Conservation (phyloP, 2,888 invertebrate genomes). For the Heliconius sara region DNA sequence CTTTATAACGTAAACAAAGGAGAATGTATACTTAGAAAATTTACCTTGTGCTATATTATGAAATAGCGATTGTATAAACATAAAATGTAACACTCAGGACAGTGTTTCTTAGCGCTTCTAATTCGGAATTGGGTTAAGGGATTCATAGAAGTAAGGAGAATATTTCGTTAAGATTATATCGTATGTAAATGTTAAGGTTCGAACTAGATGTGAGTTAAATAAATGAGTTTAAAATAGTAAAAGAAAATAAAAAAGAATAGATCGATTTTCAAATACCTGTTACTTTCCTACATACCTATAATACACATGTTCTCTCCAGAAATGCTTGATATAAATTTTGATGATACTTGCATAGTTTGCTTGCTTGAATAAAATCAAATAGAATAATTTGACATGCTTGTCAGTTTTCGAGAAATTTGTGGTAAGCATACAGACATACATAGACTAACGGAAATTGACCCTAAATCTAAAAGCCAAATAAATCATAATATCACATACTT, state of each 20-base stretch:
- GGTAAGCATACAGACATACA: too few species aligned
- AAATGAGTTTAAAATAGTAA: neutral
- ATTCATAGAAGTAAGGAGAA: neutral
- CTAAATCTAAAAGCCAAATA: too few species aligned
- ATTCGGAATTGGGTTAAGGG: slow-evolving; percentile 26
- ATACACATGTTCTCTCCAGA: too few species aligned
- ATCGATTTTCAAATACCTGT: neutral
- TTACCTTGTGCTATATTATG: slow-evolving; percentile 24
- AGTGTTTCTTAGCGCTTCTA: slow-evolving; percentile 26
- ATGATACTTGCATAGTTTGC: neutral
- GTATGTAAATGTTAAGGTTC: slow-evolving; percentile 3
- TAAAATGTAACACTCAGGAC: slow-evolving; percentile 11
- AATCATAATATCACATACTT: too few species aligned
- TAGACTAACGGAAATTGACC: too few species aligned
- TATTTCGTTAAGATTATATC: neutral
- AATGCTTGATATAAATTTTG: neutral
- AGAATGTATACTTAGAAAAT: slow-evolving; percentile 9
- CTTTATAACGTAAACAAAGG: slow-evolving; percentile 14
- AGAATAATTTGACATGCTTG: neutral
- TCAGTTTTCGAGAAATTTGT: neutral
- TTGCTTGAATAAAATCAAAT: neutral
- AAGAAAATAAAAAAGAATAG: neutral
- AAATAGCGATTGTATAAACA: slow-evolving; percentile 19
- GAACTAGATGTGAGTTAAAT: neutral
- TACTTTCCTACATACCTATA: too few species aligned